Evolutionary conservation across 1,140 invertebrate genomes (phyloP).

Genomic region (Cryptotermes secundus): DNA sequence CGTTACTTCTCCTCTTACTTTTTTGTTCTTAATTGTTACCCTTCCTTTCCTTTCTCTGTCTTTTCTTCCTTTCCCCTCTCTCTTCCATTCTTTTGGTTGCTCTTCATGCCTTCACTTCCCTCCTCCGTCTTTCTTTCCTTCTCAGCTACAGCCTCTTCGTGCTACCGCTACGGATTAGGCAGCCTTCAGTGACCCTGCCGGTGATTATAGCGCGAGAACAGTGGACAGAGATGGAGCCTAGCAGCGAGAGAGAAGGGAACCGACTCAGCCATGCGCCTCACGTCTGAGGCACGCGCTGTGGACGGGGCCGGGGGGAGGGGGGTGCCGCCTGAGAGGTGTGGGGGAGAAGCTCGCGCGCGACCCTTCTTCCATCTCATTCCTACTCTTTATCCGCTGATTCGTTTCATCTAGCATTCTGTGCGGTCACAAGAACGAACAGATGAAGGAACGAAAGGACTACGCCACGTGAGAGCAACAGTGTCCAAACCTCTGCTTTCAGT

Average conservation of each 20-base stretch:
- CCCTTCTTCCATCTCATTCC: background rate
- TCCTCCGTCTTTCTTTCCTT: too few species aligned
- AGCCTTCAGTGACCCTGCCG: background rate
- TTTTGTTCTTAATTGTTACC: background rate
- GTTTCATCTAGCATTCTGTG: conserved; percentile 4
- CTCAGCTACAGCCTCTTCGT: too few species aligned
- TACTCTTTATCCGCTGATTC: background rate
- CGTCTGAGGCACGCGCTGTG: conserved; percentile 32
- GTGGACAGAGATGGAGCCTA: background rate
- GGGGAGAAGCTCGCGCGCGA: background rate
- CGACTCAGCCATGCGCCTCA: conserved; percentile 27
- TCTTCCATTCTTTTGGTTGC: too few species aligned
- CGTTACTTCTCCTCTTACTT: background rate
- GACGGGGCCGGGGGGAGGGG: background rate
- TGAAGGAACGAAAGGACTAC: background rate
- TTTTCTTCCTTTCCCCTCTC: background rate
- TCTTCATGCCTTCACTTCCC: too few species aligned
- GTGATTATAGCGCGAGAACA: background rate
- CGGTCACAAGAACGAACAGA: conserved; percentile 8
- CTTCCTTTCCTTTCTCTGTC: background rate
- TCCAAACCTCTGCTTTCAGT: background rate
- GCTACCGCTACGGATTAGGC: background rate
- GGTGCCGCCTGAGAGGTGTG: background rate
- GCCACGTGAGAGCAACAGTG: background rate
- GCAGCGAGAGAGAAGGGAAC: background rate